phyloP scores from a whole-genome alignment of 1,140 invertebrate species.

The Camponotus pennsylvanicus region DNA sequence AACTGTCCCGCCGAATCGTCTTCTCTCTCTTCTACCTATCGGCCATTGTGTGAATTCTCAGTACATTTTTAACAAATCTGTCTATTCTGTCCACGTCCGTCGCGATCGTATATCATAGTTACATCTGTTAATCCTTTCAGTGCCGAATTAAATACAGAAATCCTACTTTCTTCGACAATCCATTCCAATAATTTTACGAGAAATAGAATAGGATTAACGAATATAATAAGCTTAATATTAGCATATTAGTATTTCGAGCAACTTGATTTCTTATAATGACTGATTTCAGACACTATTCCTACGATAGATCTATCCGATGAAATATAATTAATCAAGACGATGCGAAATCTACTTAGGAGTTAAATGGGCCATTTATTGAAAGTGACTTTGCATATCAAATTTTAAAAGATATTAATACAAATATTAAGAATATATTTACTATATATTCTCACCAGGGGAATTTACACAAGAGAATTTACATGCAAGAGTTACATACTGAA shows the following conservation, averaged over 20 bases:
- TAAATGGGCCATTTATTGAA: conserved; percentile 21
- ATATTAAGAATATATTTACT: neutral
- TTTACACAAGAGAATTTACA: conserved; percentile 9
- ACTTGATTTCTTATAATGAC: conserved; percentile 29
- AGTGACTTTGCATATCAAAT: neutral
- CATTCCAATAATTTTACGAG: conserved; percentile 48
- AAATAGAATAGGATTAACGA: conserved; percentile 38
- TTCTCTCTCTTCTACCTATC: conserved; percentile 53
- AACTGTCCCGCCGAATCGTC: conserved; percentile 54
- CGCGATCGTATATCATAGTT: conserved; percentile 43
- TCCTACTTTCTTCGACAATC: conserved; percentile 45
- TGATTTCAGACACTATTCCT: conserved; percentile 28
- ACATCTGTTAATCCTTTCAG: conserved; percentile 52
- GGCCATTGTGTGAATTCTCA: conserved; percentile 53
- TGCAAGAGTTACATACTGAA: conserved; percentile 17
- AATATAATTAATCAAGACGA: conserved; percentile 39
- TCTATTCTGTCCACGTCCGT: conserved; percentile 39
- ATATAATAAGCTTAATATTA: conserved; percentile 20
- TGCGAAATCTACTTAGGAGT: conserved; percentile 17
- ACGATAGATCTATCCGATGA: conserved; percentile 8
- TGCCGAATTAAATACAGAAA: conserved; percentile 34
- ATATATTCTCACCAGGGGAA: conserved; percentile 11
- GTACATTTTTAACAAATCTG: conserved; percentile 59
- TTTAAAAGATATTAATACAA: neutral
- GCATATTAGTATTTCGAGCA: conserved; percentile 15